phyloP scores from a whole-genome alignment of 2,113 vertebrate species.

The Eonycteris spelaea region DNA sequence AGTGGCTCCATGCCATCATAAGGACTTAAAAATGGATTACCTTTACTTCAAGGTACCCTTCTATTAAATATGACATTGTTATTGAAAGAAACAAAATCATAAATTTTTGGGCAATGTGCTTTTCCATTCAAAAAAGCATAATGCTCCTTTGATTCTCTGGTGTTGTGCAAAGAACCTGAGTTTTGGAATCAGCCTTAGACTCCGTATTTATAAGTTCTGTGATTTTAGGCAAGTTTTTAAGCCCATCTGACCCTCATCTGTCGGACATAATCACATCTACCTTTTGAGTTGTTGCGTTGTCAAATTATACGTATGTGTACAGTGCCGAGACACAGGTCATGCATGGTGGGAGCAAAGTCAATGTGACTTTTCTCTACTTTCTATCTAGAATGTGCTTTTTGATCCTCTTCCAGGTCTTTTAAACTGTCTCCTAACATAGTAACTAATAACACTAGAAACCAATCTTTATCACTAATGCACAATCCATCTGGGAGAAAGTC shows the following conservation, averaged over 20 bases:
- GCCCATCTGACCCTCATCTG: neutral
- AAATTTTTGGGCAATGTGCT: neutral
- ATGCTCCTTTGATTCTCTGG: neutral
- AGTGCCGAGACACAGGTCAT: neutral
- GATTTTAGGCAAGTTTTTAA: neutral
- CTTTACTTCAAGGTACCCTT: neutral
- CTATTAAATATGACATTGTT: neutral
- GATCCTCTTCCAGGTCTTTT: slow-evolving; percentile 9
- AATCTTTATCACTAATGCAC: slow-evolving; percentile 54
- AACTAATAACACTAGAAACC: slow-evolving; percentile 51
- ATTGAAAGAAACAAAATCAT: neutral
- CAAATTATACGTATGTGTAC: neutral
- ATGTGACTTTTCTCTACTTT: neutral
- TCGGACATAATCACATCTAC: neutral
- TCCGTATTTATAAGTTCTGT: neutral
- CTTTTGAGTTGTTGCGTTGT: neutral
- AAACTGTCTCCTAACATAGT: slow-evolving; percentile 14
- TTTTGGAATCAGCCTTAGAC: neutral
- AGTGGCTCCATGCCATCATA: neutral
- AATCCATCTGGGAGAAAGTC: slow-evolving; percentile 62
- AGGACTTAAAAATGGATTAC: neutral
- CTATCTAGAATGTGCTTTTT: neutral
- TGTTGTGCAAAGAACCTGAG: neutral
- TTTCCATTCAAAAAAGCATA: slow-evolving; percentile 8
- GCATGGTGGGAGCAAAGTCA: neutral